Base-by-base conservation (phyloP, 2,113 vertebrate species). In the Rostratula benghalensis region DNA sequence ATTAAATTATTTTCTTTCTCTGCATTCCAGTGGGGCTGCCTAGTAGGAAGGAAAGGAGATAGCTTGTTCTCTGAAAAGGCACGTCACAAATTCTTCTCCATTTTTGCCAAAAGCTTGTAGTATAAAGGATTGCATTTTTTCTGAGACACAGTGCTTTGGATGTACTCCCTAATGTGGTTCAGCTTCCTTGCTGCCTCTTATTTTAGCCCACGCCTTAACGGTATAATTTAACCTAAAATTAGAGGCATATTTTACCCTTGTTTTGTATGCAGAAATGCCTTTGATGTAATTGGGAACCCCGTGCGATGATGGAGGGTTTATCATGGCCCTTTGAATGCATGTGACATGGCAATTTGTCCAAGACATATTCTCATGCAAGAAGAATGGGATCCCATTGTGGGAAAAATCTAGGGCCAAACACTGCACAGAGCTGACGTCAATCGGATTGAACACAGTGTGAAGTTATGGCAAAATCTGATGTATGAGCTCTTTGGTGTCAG, bases 281-380 rank as follows among this genome's bases (percentile, higher is more conserved):
- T 97, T 96, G 90, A 95, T 95, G 92, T 89, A 93, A 89, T 43
- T 87, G 81, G 96, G 86, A 92, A 25, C 65, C 80, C 82, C 0
- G 2, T 94, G 86, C 48, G 61, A 94, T 92, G 86, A 94, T 87
- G 93, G 89, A 92, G 74, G 80, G 80, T 95, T 96, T 94, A 94
- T 93, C 96, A 89, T 46, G 77, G 90, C 70, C 77, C 45, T 94
- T 94, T 97, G 92, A 94, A 96, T 95, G 89, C 74, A 69, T 87
- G 86, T 96, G 96, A 96, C 96, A 96, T 91, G 83, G 95, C 91
- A 97, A 97, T 95, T 96, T 94, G 96, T 97, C 92, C 94, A 96
- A 94, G 96, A 93, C 93, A 93, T 95, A 96, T 94, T 92, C 94
- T 97, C 96, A 97, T 94, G 95, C 64, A 50, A 76, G 61, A 96